Conservation (phyloP, 1,140 invertebrate species). For the Dryas iulia region DNA sequence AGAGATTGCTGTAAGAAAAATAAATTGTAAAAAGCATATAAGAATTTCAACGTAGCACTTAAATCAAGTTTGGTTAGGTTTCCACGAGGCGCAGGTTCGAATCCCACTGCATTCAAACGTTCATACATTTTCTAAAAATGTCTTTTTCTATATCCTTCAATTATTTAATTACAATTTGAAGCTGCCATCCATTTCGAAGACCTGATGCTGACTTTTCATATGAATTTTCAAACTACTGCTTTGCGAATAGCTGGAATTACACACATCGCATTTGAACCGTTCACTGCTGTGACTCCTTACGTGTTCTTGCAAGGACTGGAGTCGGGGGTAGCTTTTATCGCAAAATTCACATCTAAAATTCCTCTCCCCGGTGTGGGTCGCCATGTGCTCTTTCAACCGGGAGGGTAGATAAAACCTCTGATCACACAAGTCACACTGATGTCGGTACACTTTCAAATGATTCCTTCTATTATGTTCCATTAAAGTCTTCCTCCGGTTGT, state of each 20-base stretch:
- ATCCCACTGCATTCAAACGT: no score
- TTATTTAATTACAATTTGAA: conserved; percentile 26
- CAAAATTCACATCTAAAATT: conserved; percentile 67
- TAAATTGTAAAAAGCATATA: no score
- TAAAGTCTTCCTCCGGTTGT: conserved; percentile 65
- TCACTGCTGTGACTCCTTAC: conserved; percentile 53
- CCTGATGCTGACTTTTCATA: conserved; percentile 59
- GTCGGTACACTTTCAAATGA: conserved; percentile 63
- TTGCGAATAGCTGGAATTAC: conserved; percentile 53
- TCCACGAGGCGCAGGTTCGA: no score
- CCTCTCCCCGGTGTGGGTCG: conserved; percentile 65
- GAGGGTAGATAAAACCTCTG: conserved; percentile 66
- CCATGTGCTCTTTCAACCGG: conserved; percentile 67
- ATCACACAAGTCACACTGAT: conserved; percentile 68
- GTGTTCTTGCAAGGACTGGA: conserved; percentile 64
- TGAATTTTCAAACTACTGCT: conserved; percentile 56
- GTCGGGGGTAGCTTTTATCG: conserved; percentile 64
- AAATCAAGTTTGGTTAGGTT: no score
- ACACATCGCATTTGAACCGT: conserved; percentile 59
- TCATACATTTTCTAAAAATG: no score
- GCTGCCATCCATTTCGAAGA: conserved; percentile 21
- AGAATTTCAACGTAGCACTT: no score
- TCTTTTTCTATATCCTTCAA: no score
- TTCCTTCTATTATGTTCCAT: conserved; percentile 66
- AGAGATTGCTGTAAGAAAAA: no score